Conservation (phyloP, 2,797 vertebrate genomes). For the Molothrus aeneus region DNA sequence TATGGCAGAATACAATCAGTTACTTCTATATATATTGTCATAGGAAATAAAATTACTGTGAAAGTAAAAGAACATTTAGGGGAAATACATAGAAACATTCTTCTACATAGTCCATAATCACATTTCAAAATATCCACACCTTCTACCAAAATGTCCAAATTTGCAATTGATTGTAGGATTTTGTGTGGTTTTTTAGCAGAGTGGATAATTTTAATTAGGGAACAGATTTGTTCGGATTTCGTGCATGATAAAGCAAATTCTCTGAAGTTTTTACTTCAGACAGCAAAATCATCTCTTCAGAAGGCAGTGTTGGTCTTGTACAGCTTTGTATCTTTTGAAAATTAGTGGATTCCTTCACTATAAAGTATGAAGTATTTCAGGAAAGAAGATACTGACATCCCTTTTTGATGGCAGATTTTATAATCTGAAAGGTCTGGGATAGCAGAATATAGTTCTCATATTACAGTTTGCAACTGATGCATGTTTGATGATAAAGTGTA, state of each 20-base stretch:
- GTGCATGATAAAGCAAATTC: neutral
- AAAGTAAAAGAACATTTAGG: neutral
- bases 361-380: neutral
- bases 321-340: neutral
- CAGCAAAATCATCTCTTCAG: neutral
- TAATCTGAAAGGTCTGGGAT: neutral
- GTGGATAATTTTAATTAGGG: neutral
- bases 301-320: neutral
- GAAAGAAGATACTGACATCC: neutral
- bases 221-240: neutral
- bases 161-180: neutral
- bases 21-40: neutral
- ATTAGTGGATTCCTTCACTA: neutral
- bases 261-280: neutral
- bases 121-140: neutral
- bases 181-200: neutral
- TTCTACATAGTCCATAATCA: neutral
- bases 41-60: neutral
- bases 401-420: neutral
- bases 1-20: neutral
- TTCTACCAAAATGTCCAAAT: neutral
- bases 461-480: conserved; percentile 13
- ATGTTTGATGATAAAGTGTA: conserved; percentile 24
- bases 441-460: neutral
- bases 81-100: neutral